Base-by-base conservation (phyloP, 1,140 invertebrate species). In the Sarcophaga peregrina region DNA sequence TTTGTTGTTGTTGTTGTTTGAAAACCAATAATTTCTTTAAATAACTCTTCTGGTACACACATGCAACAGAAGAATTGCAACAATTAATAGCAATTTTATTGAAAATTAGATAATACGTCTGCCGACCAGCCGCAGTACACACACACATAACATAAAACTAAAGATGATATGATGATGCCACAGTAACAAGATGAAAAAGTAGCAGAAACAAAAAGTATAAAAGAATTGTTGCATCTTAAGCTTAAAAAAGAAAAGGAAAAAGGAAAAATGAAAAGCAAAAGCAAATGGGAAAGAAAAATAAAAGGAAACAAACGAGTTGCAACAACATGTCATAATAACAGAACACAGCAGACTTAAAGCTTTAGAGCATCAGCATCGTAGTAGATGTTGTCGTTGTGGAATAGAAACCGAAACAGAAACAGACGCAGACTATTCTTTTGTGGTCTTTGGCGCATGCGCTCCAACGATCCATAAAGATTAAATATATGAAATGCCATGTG, bases 31-130 rank as follows among this genome's bases (percentile, higher is more conserved):
- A 78, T 78, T 78, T 52, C 75, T 50, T 52, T 78, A 78, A 78
- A 78, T 78, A 78, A 25, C 75, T 37, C 25, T 78, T 50, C 75
- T 68, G 17, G 62, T 68, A 68, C 62, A 37, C 25, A 37, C 25
- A 68, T 68, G 62, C 62, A 68, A 68, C 62, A 37, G 1, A 68
- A 52, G 75, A 78, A 78, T 78, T 78, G 75, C 75, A 48, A 78
- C 75, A 78, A 78, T 78, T 78, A 78, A 78, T 78, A 78, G 75
- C 50, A 78, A 78, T 78, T 78, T 78, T 78, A 78, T 78, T 78
- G 75, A 78, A 50, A 78, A 78, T 78, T 78, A 78, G 75, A 78
- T 78, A 78, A 78, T 78, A 78, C 50, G 75, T 78, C 75, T 78
- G 50, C 8, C 17, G 20, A 47, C 50, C 47, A 68, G 54, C 74